Conservation (phyloP, 2,113 vertebrate species). For the Nycticryphes semicollaris region DNA sequence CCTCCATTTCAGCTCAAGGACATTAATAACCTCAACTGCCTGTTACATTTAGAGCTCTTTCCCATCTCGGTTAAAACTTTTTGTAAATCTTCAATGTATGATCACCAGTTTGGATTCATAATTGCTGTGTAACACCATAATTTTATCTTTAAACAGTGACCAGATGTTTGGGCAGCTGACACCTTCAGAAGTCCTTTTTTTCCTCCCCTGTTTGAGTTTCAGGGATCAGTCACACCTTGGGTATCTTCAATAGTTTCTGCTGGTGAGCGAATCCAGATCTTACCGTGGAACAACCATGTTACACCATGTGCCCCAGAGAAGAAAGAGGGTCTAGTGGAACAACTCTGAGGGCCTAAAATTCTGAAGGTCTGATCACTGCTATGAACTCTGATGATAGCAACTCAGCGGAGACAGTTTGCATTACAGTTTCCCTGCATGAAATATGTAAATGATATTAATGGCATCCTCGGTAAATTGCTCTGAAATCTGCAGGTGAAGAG, state of each 20-base stretch:
- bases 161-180: neutral
- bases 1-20: neutral
- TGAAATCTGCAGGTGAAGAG: neutral
- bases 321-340: neutral
- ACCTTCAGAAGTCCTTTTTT: neutral
- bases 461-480: neutral
- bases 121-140: neutral
- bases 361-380: neutral
- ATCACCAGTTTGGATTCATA: neutral
- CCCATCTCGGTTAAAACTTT: neutral
- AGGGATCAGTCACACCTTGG: accelerated
- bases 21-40: neutral
- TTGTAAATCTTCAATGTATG: neutral
- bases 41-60: neutral
- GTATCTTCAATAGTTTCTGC: accelerated
- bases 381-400: neutral
- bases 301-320: neutral
- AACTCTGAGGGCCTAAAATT: neutral
- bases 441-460: neutral
- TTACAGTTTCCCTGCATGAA: neutral
- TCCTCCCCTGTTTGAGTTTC: neutral
- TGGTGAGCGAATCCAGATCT: neutral
- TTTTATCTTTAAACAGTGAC: neutral
- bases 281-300: neutral
- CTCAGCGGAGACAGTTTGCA: neutral